A percentile compares a stretch with the other conserved stretches of the same genome.
Evolutionary conservation across 2,113 vertebrate species (phyloP).

Genomic region (Dipodomys merriami): DNA sequence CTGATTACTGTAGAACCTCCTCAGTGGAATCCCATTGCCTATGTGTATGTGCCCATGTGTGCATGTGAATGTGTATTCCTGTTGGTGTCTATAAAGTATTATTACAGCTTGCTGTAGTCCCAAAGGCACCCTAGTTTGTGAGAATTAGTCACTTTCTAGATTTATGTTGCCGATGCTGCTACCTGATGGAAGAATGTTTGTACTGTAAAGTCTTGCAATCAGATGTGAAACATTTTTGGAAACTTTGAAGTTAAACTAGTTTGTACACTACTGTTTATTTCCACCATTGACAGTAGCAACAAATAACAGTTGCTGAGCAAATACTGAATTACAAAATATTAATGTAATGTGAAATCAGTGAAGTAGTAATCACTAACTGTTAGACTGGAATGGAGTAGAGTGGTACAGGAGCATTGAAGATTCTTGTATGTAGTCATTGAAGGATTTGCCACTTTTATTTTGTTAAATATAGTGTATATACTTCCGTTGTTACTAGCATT

Average conservation of each 20-base stretch:
- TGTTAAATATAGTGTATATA: not conserved
- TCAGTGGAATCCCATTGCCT: not conserved
- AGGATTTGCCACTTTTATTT: not conserved
- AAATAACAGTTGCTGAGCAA: not conserved
- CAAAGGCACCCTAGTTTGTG: not conserved
- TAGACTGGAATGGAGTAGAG: not conserved
- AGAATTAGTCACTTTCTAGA: slow-evolving; percentile 11
- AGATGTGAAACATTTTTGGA: not conserved
- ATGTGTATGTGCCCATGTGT: not conserved
- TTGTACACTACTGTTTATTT: too few relatives aligned
- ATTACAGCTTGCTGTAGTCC: not conserved
- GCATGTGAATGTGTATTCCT: not conserved
- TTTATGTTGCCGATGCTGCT: not conserved
- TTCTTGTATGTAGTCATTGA: not conserved
- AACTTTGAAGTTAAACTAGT: not conserved
- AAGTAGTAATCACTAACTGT: not conserved
- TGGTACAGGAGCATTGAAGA: not conserved
- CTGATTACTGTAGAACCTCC: not conserved
- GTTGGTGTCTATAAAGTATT: not conserved
- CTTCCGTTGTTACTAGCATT: not conserved
- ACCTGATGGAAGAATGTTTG: not conserved
- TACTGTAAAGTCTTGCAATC: not conserved
- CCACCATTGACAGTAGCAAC: too few relatives aligned
- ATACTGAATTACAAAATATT: not conserved
- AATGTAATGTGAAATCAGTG: not conserved